Conservation (phyloP, 2,797 vertebrate species). For the Rhinophrynus dorsalis region DNA sequence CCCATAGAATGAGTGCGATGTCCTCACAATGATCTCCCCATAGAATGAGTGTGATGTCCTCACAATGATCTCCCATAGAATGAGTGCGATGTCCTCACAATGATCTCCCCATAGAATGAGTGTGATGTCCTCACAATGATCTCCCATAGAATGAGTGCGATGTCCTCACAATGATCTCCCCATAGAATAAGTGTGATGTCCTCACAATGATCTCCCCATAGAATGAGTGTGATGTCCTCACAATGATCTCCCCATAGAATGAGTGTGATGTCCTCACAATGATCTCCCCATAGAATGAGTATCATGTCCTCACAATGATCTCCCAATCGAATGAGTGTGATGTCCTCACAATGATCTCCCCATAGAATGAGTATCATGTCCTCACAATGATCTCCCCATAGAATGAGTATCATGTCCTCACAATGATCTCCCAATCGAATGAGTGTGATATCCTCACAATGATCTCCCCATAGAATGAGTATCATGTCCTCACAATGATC, state of each 20-base stretch:
- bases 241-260: constrained; percentile 5
- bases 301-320: constrained; percentile 7
- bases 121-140: constrained; percentile 13
- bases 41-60: constrained; percentile 21
- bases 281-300: constrained; percentile 9
- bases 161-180: constrained; percentile 3
- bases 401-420: constrained; percentile 21
- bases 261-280: constrained; percentile 17
- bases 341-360: constrained; percentile 3
- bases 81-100: constrained; percentile 13
- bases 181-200: constrained; percentile 18
- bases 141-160: constrained; percentile 12
- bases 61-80: neutral
- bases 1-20: constrained; percentile 15
- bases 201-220: neutral
- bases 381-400: neutral
- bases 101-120: constrained; percentile 8
- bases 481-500: constrained; percentile 7
- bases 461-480: constrained; percentile 9
- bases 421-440: constrained; percentile 3
- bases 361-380: constrained; percentile 19
- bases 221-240: constrained; percentile 21
- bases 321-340: constrained; percentile 14
- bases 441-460: constrained; percentile 16
- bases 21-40: constrained; percentile 1